Base-by-base conservation (phyloP, 2,888 invertebrate genomes). In the Acanthosepion pharaonis region DNA sequence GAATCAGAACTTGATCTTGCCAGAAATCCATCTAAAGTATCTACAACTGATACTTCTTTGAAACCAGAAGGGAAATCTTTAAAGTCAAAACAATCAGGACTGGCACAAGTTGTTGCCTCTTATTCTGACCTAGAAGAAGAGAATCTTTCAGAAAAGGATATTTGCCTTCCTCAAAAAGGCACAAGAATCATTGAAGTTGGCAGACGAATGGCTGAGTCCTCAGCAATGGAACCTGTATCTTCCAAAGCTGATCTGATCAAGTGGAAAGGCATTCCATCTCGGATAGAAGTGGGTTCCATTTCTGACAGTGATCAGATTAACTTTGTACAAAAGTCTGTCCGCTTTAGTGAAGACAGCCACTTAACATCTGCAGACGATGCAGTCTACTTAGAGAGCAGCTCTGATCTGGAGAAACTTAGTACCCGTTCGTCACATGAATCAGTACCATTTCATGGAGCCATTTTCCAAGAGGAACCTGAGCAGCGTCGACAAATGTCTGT, bases 401-500 rank as follows among this genome's bases (percentile, higher is more conserved):
- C n/a, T 51, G 93, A n/a, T 93, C 51, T 53, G n/a, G 78, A 78
- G 11, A 78, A 78, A 78, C 11, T 78, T 15, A 78, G 78, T 33
- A n/a, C 15, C 1, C 33, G n/a, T 78, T 78, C 78, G 2, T 78
- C 78, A 15, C 78, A 78, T 15, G n/a, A 78, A 11, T 78, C 78
- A 0, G n/a, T 78, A 33, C 78, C 9, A 18, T 78, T 23, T 78
- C n/a, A 78, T 11, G n/a, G 4, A 3, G 78, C 15, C 78, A 33
- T n/a, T 78, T 78, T 78, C 33, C 78, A 78, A n/a, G 33, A 78
- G 15, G 91, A 59, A 20, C 95, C 95, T 0, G 94, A 95, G 2
- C 95, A 96, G 33, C 96, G 95, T 20, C 94, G 96, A 23, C 95
- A 95, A 93, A 96, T 97, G 96, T 96, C 96, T n/a, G 96, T 96